phyloP scores from a whole-genome alignment of 2,888 invertebrate genomes.

The Lasioglossum oenotherae region DNA sequence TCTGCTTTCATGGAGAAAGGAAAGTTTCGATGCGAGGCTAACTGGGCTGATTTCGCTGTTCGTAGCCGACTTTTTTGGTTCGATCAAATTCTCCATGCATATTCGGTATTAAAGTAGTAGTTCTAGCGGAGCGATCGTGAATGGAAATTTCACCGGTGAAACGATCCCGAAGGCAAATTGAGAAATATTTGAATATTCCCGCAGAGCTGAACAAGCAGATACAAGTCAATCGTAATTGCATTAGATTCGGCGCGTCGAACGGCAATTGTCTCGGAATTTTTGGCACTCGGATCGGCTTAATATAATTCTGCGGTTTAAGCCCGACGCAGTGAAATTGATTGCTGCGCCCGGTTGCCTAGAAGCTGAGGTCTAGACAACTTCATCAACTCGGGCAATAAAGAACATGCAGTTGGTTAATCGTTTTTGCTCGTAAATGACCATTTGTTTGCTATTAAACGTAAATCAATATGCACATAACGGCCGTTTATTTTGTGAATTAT shows the following conservation, averaged over 20 bases:
- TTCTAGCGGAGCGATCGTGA: not conserved
- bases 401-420: not conserved
- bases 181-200: not conserved
- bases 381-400: not conserved
- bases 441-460: not conserved
- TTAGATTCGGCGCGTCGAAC: constrained; percentile 29
- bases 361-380: not conserved
- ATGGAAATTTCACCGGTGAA: not conserved
- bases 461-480: not conserved
- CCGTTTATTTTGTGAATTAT: not conserved
- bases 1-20: not conserved
- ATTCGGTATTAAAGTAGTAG: not conserved
- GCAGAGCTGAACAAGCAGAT: not conserved
- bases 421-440: not conserved
- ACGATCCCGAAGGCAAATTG: not conserved
- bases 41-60: constrained; percentile 19
- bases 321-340: constrained; percentile 7
- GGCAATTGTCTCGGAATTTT: constrained; percentile 42
- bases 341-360: constrained; percentile 3
- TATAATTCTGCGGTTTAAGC: not conserved
- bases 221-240: constrained; percentile 1
- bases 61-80: not conserved
- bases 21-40: constrained; percentile 32
- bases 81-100: constrained; percentile 11
- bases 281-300: constrained; percentile 30